These are phyloP conservation scores for Caradrina kadenii DNA, from an alignment of 2,888 invertebrate species.

Conservation along the genomic window DNA sequence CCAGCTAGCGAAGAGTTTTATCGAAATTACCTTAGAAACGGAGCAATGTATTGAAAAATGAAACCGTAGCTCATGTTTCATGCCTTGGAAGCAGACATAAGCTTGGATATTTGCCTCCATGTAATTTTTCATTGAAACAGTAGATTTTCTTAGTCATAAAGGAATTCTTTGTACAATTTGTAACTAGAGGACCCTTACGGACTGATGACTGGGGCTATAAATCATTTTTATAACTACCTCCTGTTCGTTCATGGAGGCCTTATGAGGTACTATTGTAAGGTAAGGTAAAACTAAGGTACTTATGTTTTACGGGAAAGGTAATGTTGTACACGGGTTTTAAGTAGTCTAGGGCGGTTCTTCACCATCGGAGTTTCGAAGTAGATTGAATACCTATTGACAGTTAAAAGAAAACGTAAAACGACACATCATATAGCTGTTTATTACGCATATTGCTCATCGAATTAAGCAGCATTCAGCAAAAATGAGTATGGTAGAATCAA, in stretches of 20 bases:
- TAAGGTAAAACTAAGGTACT: not conserved
- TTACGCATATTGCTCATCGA: too few species aligned
- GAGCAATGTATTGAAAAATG: slow-evolving; percentile 32
- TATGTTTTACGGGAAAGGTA: not conserved
- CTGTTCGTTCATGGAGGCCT: slow-evolving; percentile 6
- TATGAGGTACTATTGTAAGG: slow-evolving; percentile 1
- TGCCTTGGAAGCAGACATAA: slow-evolving; percentile 27
- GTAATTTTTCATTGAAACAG: slow-evolving; percentile 42
- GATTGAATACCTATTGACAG: too few species aligned
- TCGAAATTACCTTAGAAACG: slow-evolving; percentile 25
- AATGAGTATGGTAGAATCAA: too few species aligned
- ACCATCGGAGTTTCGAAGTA: too few species aligned
- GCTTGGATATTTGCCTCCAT: slow-evolving; percentile 32
- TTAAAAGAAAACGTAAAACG: too few species aligned
- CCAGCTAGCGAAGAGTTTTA: slow-evolving; percentile 9
- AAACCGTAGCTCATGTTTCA: slow-evolving; percentile 35
- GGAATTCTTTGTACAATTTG: slow-evolving; percentile 45
- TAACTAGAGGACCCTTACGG: slow-evolving; percentile 35
- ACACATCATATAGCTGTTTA: too few species aligned
- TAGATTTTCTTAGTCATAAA: slow-evolving; percentile 42
- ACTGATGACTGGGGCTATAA: slow-evolving; percentile 36
- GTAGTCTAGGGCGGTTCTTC: too few species aligned
- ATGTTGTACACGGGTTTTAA: too few species aligned
- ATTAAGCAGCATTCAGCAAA: too few species aligned
- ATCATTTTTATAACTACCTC: slow-evolving; percentile 38